phyloP scores from a whole-genome alignment of 2,797 vertebrate species.

The Yasuhikotakia modesta region DNA sequence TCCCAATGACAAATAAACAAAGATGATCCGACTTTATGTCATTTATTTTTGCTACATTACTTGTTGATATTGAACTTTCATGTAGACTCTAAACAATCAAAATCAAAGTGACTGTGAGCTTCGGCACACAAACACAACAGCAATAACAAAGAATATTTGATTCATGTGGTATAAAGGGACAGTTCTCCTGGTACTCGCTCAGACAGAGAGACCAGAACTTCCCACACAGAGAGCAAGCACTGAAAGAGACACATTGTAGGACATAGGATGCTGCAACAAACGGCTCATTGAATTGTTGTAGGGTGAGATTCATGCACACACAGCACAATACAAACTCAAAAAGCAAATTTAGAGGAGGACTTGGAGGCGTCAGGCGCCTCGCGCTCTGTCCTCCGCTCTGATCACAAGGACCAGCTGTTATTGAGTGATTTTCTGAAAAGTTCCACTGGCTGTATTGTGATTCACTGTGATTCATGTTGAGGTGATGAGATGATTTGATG shows the following conservation, averaged over 20 bases:
- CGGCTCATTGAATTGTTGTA: conserved; percentile 70
- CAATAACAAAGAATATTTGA: conserved; percentile 58
- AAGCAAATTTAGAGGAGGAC: conserved; percentile 58
- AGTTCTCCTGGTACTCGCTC: conserved; percentile 54
- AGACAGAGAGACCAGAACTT: conserved; percentile 35
- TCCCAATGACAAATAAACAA: conserved; percentile 6
- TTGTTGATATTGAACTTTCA: too few species aligned
- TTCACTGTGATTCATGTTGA: neutral
- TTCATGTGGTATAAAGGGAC: conserved; percentile 42
- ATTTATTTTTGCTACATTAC: too few species aligned
- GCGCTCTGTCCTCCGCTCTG: conserved; percentile 59
- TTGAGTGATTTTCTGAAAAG: conserved; percentile 10
- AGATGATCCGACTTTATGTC: neutral
- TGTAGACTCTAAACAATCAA: neutral
- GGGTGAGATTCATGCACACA: conserved; percentile 62
- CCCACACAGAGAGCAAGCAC: conserved; percentile 49
- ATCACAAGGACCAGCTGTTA: conserved; percentile 36
- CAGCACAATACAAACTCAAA: conserved; percentile 65
- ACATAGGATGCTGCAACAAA: conserved; percentile 55
- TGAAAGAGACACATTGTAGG: conserved; percentile 48
- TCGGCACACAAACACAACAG: conserved; percentile 24
- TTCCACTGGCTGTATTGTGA: neutral
- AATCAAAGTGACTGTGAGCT: neutral
- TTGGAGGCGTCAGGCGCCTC: conserved; percentile 56
- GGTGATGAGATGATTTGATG: neutral